Conservation (phyloP, 2,113 vertebrate species). For the Ailuropoda melanoleuca region DNA sequence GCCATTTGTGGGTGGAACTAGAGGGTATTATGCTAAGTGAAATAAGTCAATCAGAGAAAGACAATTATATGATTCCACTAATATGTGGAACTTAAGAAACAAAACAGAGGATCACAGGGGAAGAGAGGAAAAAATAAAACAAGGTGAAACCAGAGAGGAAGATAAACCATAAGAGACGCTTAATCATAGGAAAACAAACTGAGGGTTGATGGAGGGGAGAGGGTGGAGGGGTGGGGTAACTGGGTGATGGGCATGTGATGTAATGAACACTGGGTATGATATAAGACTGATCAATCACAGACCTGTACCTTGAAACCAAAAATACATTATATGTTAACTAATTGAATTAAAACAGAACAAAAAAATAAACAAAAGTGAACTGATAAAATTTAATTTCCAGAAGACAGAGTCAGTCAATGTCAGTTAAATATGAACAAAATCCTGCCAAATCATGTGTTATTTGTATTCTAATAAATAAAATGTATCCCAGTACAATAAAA, state of each 20-base stretch:
- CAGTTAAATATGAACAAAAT: neutral
- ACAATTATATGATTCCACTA: neutral
- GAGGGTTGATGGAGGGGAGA: neutral
- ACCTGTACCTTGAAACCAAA: neutral
- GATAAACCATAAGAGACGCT: neutral
- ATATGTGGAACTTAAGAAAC: neutral
- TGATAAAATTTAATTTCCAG: neutral
- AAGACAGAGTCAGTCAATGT: too few species aligned
- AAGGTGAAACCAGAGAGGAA: neutral
- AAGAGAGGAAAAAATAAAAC: neutral
- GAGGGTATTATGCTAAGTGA: neutral
- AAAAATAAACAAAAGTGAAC: neutral
- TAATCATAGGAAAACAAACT: neutral
- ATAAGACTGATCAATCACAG: neutral
- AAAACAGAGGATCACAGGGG: neutral
- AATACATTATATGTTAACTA: neutral
- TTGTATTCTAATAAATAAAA: neutral
- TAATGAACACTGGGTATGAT: neutral
- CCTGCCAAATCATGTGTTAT: neutral
- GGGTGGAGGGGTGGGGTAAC: neutral
- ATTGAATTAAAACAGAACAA: neutral
- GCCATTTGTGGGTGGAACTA: neutral
- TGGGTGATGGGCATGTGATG: neutral
- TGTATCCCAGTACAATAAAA: neutral
- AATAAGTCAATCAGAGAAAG: neutral